Conservation (phyloP, 2,888 invertebrate genomes). For the Cataglyphis livida region DNA sequence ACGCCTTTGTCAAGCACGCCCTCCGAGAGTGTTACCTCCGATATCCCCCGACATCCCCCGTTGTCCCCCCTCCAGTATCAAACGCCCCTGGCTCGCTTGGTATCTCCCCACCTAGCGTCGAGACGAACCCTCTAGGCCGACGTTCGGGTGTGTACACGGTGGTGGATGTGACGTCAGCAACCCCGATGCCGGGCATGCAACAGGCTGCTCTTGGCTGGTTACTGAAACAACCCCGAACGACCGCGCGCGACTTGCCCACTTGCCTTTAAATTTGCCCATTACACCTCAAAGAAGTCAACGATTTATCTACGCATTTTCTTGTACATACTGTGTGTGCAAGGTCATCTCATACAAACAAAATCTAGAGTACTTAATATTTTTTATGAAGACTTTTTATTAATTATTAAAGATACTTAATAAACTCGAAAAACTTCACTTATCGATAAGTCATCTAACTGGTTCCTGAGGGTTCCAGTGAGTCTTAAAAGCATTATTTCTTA, state of each 20-base stretch:
- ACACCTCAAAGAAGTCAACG: background rate
- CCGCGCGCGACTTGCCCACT: constrained; percentile 38
- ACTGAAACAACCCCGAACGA: constrained; percentile 44
- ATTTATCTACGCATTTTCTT: background rate
- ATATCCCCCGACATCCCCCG: constrained; percentile 67
- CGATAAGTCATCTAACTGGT: background rate
- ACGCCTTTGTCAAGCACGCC: constrained; percentile 84
- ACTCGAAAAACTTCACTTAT: background rate
- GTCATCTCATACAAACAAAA: background rate
- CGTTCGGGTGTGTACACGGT: constrained; percentile 59
- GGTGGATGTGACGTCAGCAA: constrained; percentile 80
- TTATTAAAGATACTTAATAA: background rate
- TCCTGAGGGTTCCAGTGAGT: background rate
- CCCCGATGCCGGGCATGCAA: constrained; percentile 80
- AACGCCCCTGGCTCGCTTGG: constrained; percentile 66
- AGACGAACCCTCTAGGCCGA: constrained; percentile 42
- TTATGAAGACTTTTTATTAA: background rate
- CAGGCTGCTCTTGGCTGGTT: constrained; percentile 80
- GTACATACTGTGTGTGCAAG: no score
- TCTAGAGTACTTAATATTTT: background rate
- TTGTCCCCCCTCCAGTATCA: constrained; percentile 76
- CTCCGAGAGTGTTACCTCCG: constrained; percentile 80
- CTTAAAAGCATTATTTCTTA: background rate
- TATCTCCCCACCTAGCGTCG: constrained; percentile 55
- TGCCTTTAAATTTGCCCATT: constrained; percentile 36